Conservation (phyloP, 1,140 invertebrate genomes). For the Nylanderia fulva region DNA sequence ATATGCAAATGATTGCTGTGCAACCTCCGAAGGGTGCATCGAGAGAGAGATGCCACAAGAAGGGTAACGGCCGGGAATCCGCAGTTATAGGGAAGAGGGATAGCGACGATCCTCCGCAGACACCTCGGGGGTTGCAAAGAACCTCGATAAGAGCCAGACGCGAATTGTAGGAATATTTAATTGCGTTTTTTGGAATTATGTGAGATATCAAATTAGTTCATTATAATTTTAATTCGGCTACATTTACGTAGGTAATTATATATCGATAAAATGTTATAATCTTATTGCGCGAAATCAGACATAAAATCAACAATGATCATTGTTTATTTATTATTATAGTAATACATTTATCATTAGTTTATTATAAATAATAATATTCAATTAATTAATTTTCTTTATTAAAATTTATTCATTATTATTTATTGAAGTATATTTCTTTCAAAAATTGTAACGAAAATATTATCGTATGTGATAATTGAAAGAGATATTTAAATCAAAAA, state of each 20-base stretch:
- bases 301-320: background rate
- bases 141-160: background rate
- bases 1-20: slow-evolving; percentile 80
- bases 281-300: background rate
- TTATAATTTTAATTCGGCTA: background rate
- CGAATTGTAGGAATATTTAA: background rate
- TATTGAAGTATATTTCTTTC: no score
- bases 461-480: background rate
- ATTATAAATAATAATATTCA: no score
- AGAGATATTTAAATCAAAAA: background rate
- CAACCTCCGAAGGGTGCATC: slow-evolving; percentile 52
- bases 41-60: slow-evolving; percentile 66
- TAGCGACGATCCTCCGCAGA: slow-evolving; percentile 63
- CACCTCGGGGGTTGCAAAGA: slow-evolving; percentile 53
- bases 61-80: slow-evolving; percentile 73
- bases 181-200: background rate
- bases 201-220: background rate
- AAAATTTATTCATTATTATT: no score
- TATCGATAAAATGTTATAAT: background rate
- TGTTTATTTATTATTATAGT: background rate
- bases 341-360: no score
- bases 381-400: no score
- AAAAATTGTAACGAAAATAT: no score
- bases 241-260: background rate
- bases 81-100: slow-evolving; percentile 24